Conservation (phyloP, 2,888 invertebrate genomes). For the Coremacera marginata region DNA sequence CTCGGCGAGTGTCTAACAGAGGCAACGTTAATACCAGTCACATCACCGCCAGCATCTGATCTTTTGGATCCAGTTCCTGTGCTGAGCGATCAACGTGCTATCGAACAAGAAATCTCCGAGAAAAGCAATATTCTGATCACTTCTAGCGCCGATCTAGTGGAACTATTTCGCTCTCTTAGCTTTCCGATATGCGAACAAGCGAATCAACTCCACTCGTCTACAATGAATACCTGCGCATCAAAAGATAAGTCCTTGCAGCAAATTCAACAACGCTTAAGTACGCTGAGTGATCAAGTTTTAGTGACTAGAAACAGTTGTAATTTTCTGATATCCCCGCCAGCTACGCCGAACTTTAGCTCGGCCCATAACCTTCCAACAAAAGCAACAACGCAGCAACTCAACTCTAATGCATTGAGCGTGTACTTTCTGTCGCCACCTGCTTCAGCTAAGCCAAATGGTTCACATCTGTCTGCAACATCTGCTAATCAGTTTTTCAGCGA, state of each 20-base stretch:
- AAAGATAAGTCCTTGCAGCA: conserved; percentile 48
- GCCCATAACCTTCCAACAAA: conserved; percentile 53
- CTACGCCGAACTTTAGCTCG: conserved; percentile 61
- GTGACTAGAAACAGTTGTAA: conserved; percentile 58
- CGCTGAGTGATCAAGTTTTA: conserved; percentile 67
- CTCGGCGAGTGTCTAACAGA: conserved; percentile 58
- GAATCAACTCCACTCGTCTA: conserved; percentile 29
- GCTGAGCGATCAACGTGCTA: conserved; percentile 27
- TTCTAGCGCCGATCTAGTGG: conserved; percentile 64
- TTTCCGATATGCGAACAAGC: conserved; percentile 58
- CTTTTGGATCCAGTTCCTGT: conserved; percentile 42
- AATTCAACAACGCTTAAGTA: conserved; percentile 65
- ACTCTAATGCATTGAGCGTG: conserved; percentile 61
- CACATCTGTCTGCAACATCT: conserved; percentile 45
- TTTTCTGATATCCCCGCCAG: conserved; percentile 67
- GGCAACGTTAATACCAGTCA: conserved; percentile 59
- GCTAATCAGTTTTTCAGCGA: conserved; percentile 61
- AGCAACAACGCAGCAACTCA: conserved; percentile 35
- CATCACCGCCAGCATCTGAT: conserved; percentile 65
- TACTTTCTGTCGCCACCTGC: conserved; percentile 67
- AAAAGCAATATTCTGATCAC: conserved; percentile 62
- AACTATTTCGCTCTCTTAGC: conserved; percentile 66
- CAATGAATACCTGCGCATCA: conserved; percentile 27
- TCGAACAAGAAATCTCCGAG: conserved; percentile 55
- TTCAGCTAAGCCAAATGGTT: conserved; percentile 52